Base-by-base conservation (phyloP, 2,888 invertebrate species). In the Atherix ibis region DNA sequence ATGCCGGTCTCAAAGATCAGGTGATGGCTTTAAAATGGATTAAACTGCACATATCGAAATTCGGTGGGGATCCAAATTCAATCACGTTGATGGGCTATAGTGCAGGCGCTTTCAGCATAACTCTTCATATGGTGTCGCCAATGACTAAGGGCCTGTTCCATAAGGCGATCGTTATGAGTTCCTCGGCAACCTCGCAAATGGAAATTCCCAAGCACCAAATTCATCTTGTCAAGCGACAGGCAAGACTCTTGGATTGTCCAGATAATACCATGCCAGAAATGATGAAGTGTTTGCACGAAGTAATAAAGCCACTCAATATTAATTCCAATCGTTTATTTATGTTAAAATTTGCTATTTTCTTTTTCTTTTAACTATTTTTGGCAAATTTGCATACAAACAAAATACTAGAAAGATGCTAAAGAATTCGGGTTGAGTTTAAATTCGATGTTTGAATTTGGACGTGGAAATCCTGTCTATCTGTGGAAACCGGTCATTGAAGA, bases 1-100 rank as follows among this genome's bases (percentile, higher is more conserved):
- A 79, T 53, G 67, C 71, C 27, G 79, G 74, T 1, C 54, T 76
- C 29, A 78, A 76, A 48, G 79, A 79, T 52, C 78, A 79, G 55
- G 75, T 76, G 2, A 51, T 61, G 2, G 76, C 71, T 0, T 52
- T 79, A 31, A 66, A 67, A 44, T 79, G 77, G 77, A 63, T 79
- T 3, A 64, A 67, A 43, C 52, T 64, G 14, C 73, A 79, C 46
- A 76, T 78, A 36, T 64, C 56, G 0, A 52, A 65, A 0, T 79
- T 78, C 45, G 77, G 78, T 1, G 79, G 79, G 2, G 67, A 78
- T 52, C 68, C 73, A 0, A 55, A 65, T 31, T 56, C 56, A 1
- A 73, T 79, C 1, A 79, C 78, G 1, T 57, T 79, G 22, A 48
- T 67, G 2, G 79, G 79, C 1, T 70, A 69, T 48, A 66, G 67